Evolutionary conservation across 2,113 vertebrate species (phyloP).

Genomic region (Collichthys lucidus): DNA sequence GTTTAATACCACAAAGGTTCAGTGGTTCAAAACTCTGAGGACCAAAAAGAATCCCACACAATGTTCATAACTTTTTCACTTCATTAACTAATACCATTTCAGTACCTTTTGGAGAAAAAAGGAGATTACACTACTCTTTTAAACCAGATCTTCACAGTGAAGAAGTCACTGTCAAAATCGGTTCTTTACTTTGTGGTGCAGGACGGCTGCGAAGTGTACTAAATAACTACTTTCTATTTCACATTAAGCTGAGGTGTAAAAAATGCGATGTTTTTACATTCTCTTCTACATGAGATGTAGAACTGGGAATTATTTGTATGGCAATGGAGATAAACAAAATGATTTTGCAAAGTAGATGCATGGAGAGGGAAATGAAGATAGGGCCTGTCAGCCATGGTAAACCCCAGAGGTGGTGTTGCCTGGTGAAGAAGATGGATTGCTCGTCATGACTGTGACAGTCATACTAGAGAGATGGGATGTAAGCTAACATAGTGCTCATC

Average conservation of each 20-base stretch:
- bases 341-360: constrained; percentile 22
- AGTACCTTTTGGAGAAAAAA: background rate
- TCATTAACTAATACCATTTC: background rate
- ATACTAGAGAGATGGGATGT: constrained; percentile 9
- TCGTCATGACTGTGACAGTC: constrained; percentile 30
- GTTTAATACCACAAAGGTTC: background rate
- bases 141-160: background rate
- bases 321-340: constrained; percentile 1
- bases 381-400: background rate
- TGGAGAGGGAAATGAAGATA: constrained; percentile 7
- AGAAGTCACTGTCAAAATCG: background rate
- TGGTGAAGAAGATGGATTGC: constrained; percentile 47
- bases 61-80: background rate
- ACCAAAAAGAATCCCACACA: background rate
- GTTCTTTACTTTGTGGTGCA: background rate
- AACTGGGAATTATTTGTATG: background rate
- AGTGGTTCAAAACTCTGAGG: background rate
- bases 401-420: constrained; percentile 33
- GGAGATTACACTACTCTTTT: too few species aligned
- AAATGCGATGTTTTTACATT: background rate
- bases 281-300: background rate
- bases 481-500: background rate
- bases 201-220: background rate
- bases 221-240: too few species aligned
- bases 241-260: too few species aligned